Base-by-base conservation (phyloP, 2,888 invertebrate genomes). In the Eilema griseolum region DNA sequence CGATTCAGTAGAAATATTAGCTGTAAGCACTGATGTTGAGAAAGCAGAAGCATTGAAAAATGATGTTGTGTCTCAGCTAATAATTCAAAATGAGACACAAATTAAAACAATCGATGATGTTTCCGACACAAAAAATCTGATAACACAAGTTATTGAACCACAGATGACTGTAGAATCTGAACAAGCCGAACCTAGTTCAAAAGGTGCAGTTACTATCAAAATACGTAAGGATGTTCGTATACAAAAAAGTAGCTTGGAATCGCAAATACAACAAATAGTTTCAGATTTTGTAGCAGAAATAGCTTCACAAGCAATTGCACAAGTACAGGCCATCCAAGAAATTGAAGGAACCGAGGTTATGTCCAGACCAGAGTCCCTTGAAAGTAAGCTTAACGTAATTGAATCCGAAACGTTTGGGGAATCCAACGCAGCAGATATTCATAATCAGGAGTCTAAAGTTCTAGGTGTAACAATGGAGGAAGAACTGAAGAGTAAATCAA, bases 231-330 rank as follows among this genome's bases (percentile, higher is more conserved):
- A 37, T 61, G 67, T 81, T 11, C 56, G 59, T 37, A 78, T 73
- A 59, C 71, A 78, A 20, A 72, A 78, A 69, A 26, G 23, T 41
- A 59, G 61, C 10, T 24, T 62, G n/a, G 69, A 78, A 62, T 57
- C 59, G 24, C 70, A 80, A 59, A 62, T 77, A 66, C 64, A 76
- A 74, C 59, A 75, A 46, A 68, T 77, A 37, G 76, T 75, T 37
- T 66, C 56, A 41, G 81, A 79, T 28, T 66, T 77, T 57, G 67
- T 78, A 12, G 60, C 75, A 26, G 75, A 74, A 70, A 76, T 81
- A 63, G 56, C 76, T 33, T 24, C 68, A 8, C 70, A 73, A 70
- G 76, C 76, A 20, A 63, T 79, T 26, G 63, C 75, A 57, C 41
- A 67, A 10, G 57, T 81, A 2, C 69, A 77, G 14, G 72, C 68